Conservation (phyloP, 2,797 vertebrate species). For the Coregonus ussuriensis region DNA sequence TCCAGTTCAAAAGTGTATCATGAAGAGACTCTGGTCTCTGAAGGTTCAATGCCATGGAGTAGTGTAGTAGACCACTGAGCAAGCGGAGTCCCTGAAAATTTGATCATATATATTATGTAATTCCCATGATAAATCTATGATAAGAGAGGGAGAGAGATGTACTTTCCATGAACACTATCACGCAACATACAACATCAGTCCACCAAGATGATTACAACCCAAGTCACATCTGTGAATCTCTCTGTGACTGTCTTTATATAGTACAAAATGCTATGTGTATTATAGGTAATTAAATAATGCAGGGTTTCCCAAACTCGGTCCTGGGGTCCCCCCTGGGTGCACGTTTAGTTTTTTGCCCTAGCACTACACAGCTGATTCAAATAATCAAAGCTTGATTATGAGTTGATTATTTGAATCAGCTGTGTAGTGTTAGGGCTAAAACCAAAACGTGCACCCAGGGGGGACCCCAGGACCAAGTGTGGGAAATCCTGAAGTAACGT, state of each 20-base stretch:
- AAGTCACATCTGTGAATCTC: not conserved
- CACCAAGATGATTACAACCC: not conserved
- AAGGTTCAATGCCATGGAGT: conserved; percentile 38
- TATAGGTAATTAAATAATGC: too few species aligned
- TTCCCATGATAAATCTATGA: conserved; percentile 40
- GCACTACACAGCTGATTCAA: too few species aligned
- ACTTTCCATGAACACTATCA: conserved; percentile 18
- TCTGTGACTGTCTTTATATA: not conserved
- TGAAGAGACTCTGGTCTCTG: conserved; percentile 49
- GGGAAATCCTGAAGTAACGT: too few species aligned
- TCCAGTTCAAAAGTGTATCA: conserved; percentile 26
- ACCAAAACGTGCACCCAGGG: too few species aligned
- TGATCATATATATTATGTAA: conserved; percentile 52
- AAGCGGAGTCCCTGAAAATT: conserved; percentile 45
- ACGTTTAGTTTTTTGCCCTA: too few species aligned
- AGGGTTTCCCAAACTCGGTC: too few species aligned
- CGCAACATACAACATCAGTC: not conserved
- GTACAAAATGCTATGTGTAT: not conserved
- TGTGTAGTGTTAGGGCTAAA: too few species aligned
- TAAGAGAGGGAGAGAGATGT: conserved; percentile 10
- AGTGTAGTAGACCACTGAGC: conserved; percentile 30
- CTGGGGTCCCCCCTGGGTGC: too few species aligned
- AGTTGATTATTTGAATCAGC: too few species aligned
- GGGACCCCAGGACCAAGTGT: too few species aligned
- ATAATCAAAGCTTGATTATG: too few species aligned